A percentile compares a stretch with the other conserved stretches of the same genome.
Conservation (phyloP, 2,113 vertebrate genomes). For the Epinephelus cyanopodus region DNA sequence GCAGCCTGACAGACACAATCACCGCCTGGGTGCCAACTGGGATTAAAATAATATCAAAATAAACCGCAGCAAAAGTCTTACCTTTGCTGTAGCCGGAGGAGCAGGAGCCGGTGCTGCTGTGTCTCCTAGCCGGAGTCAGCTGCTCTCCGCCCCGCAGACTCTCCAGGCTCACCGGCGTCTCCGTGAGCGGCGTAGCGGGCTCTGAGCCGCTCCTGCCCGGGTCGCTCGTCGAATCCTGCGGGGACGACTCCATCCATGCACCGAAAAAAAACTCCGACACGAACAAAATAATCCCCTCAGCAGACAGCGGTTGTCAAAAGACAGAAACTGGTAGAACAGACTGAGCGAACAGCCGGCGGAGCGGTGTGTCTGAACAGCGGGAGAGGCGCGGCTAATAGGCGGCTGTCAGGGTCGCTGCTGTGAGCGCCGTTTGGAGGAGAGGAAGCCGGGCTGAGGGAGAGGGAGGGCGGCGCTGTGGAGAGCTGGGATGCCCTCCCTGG, state of each 20-base stretch:
- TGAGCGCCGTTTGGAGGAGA: conserved; percentile 46
- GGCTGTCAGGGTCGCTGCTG: conserved; percentile 9
- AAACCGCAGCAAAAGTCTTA: conserved; percentile 41
- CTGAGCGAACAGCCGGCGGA: neutral
- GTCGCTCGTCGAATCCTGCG: conserved; percentile 84
- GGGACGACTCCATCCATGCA: conserved; percentile 87
- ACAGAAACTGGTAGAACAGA: too few species aligned
- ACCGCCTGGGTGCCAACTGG: neutral
- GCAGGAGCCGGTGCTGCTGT: conserved; percentile 84
- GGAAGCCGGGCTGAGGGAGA: conserved; percentile 37
- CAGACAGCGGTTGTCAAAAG: neutral
- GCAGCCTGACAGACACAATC: neutral
- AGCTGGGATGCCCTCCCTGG: conserved; percentile 56
- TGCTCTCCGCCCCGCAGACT: conserved; percentile 81
- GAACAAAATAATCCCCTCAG: neutral
- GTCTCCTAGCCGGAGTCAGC: conserved; percentile 79
- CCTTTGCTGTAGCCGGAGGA: conserved; percentile 86
- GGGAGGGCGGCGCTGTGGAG: conserved; percentile 64
- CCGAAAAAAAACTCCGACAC: conserved; percentile 3
- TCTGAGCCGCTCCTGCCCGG: conserved; percentile 84
- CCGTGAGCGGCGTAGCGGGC: conserved; percentile 80
- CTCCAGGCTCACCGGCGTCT: conserved; percentile 83
- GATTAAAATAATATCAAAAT: too few species aligned
- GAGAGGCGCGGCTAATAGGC: conserved; percentile 18
- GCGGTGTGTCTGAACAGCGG: neutral